These are phyloP conservation scores for Pseudorectes ferrugineus DNA, from an alignment of 2,113 vertebrate genomes.

Conservation along the genomic window DNA sequence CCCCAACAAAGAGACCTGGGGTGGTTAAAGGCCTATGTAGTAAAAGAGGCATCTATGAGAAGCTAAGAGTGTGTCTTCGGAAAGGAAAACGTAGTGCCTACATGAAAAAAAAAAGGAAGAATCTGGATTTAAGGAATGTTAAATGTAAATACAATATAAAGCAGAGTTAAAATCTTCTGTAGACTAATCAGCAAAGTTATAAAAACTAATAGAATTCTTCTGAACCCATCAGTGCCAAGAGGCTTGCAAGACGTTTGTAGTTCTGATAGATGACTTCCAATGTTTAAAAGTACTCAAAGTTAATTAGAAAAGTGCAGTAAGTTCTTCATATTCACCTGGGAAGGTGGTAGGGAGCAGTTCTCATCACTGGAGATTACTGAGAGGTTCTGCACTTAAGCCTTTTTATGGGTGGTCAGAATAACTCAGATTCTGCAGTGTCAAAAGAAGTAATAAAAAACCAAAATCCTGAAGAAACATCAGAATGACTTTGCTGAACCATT, in stretches of 20 bases:
- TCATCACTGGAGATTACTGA: background rate
- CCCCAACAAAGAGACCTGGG: background rate
- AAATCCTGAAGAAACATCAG: background rate
- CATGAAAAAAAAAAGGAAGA: background rate
- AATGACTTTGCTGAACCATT: background rate
- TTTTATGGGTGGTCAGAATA: background rate
- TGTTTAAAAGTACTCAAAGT: background rate
- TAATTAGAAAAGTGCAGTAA: background rate
- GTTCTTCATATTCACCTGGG: background rate
- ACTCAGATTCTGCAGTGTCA: background rate
- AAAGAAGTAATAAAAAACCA: background rate
- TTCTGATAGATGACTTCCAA: background rate
- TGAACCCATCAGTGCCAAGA: background rate
- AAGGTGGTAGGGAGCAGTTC: background rate
- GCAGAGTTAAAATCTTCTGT: background rate
- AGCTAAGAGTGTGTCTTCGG: background rate
- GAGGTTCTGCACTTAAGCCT: background rate
- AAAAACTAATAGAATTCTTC: background rate
- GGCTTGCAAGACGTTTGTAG: background rate
- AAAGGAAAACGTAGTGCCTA: background rate
- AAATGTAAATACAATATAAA: background rate
- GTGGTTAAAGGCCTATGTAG: background rate
- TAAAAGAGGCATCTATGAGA: background rate
- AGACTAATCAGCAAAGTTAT: background rate
- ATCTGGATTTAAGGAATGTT: background rate